phyloP scores from a whole-genome alignment of 92 coral and sea anemone genomes.

The Meandrina meandrites region DNA sequence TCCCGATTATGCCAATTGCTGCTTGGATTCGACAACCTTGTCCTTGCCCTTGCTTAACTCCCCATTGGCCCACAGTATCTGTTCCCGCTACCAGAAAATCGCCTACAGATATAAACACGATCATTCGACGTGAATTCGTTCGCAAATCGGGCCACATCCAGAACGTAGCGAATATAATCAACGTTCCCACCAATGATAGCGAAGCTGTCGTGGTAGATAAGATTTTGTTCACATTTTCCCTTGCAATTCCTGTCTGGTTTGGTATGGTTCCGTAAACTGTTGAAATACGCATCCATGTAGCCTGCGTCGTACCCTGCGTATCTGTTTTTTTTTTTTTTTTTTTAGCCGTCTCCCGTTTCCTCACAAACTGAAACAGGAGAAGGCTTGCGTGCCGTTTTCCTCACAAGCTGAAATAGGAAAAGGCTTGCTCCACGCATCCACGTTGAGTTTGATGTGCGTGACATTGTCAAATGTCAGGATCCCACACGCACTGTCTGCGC shows the following conservation, averaged over 20 bases:
- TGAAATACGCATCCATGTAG: too few species aligned
- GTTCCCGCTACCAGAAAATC: conserved; percentile 57
- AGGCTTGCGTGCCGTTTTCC: too few species aligned
- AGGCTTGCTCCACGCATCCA: too few species aligned
- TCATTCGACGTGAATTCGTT: conserved; percentile 58
- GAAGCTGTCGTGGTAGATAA: conserved; percentile 48
- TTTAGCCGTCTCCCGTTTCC: too few species aligned
- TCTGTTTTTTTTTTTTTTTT: too few species aligned
- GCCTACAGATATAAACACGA: conserved; percentile 67
- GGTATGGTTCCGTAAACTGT: neutral
- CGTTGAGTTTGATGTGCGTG: too few species aligned
- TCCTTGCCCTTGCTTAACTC: neutral
- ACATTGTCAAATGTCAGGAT: too few species aligned
- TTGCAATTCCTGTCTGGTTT: conserved; percentile 17
- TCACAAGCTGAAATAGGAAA: too few species aligned
- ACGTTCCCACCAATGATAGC: conserved; percentile 61
- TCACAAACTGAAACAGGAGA: too few species aligned
- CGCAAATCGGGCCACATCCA: conserved; percentile 65
- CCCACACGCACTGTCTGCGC: too few species aligned
- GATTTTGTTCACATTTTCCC: neutral
- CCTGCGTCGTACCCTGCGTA: too few species aligned
- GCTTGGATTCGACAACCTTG: conserved; percentile 49
- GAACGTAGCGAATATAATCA: conserved; percentile 55
- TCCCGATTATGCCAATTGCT: conserved; percentile 66
- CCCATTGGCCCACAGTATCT: conserved; percentile 45